These are phyloP conservation scores for Anastrepha obliqua DNA, from an alignment of 1,140 invertebrate genomes.

Conservation along the genomic window DNA sequence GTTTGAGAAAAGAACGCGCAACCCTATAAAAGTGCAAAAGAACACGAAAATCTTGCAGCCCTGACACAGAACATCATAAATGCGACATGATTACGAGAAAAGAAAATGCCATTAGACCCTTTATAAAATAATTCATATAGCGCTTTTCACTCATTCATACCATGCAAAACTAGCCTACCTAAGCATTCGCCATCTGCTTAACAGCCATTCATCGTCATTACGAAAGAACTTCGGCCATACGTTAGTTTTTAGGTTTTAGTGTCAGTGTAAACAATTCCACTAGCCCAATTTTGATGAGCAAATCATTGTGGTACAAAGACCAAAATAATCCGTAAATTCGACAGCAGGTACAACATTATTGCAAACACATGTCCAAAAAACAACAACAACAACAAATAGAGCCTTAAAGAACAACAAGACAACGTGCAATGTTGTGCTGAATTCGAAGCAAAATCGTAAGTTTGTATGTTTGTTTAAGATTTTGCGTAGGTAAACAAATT, in stretches of 20 bases:
- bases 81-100: no score
- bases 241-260: constrained; percentile 47
- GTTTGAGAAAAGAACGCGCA: no score
- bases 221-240: neutral
- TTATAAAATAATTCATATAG: no score
- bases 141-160: no score
- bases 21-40: no score
- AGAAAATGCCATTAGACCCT: no score
- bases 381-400: neutral
- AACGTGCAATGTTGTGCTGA: constrained; percentile 23
- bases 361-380: neutral
- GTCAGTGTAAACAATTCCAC: constrained; percentile 37
- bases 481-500: constrained; percentile 47
- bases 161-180: no score
- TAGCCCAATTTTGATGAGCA: constrained; percentile 40
- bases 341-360: constrained; percentile 9
- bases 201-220: constrained; percentile 7
- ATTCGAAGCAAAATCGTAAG: neutral
- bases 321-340: constrained; percentile 14
- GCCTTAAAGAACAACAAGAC: neutral
- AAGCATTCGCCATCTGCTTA: constrained; percentile 4
- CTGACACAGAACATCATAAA: no score
- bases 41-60: no score
- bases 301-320: constrained; percentile 21
- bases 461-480: constrained; percentile 36